These are phyloP conservation scores for Carollia perspicillata DNA, from an alignment of 2,113 vertebrate genomes.

Conservation along the genomic window DNA sequence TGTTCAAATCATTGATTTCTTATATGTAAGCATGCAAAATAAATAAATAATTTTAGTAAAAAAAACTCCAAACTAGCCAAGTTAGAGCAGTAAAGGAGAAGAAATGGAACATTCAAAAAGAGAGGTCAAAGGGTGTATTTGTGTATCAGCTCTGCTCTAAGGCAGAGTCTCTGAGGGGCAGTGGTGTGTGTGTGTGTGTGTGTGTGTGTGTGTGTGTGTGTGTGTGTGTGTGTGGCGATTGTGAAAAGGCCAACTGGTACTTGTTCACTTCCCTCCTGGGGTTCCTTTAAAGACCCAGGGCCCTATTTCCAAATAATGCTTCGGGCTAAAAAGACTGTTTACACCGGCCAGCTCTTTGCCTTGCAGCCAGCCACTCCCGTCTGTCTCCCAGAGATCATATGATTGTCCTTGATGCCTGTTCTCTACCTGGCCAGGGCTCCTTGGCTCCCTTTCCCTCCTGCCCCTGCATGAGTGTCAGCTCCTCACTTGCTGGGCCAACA, in stretches of 20 bases:
- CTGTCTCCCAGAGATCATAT: background rate
- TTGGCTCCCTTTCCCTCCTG: background rate
- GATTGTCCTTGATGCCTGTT: background rate
- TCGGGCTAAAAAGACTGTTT: background rate
- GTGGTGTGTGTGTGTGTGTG: background rate
- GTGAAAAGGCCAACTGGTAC: background rate
- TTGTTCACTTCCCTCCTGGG: background rate
- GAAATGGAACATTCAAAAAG: background rate
- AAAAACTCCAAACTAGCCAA: background rate
- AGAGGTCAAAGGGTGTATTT: background rate
- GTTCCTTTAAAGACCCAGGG: background rate
- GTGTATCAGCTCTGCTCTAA: background rate
- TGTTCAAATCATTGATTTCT: background rate
- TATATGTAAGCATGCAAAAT: background rate
- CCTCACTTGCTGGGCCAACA: background rate
- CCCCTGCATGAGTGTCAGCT: background rate
- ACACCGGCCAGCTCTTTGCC: background rate
- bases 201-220: background rate
- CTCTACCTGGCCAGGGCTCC: background rate
- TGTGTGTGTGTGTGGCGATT: too few relatives aligned
- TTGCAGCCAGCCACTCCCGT: background rate
- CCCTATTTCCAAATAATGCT: background rate
- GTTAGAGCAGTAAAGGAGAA: conserved; percentile 1
- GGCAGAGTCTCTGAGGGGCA: background rate
- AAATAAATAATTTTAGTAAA: background rate